A percentile compares a stretch with the other conserved stretches of the same genome.
These are phyloP conservation scores for Petrocephalus microphthalmus DNA, from an alignment of 2,113 vertebrate species.

Conservation along the genomic window DNA sequence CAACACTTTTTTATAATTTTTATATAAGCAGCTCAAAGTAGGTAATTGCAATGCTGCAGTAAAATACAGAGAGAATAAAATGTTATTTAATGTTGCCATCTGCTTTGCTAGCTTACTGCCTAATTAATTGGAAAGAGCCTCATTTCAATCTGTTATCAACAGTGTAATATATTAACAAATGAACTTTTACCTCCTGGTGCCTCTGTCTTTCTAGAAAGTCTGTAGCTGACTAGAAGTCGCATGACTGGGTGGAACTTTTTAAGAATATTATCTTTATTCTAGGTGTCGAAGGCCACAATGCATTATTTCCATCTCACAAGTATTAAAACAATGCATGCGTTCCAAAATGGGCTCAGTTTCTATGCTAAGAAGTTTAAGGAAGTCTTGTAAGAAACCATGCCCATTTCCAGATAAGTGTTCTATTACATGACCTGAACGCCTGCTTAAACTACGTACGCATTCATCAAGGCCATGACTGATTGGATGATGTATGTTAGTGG, in stretches of 20 bases:
- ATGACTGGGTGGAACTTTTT: neutral
- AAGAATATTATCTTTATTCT: neutral
- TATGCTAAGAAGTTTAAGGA: neutral
- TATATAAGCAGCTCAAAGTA: neutral
- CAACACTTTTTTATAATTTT: neutral
- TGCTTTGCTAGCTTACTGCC: neutral
- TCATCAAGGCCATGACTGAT: neutral
- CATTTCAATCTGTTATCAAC: neutral
- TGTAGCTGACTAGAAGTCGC: neutral
- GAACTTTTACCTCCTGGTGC: too few relatives aligned
- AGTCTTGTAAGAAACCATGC: neutral
- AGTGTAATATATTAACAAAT: neutral
- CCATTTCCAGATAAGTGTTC: neutral
- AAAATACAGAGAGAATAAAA: neutral
- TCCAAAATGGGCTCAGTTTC: too few relatives aligned
- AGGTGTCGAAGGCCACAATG: neutral
- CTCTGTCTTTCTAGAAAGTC: neutral
- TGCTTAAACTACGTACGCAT: neutral
- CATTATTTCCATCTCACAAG: neutral
- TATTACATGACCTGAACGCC: neutral
- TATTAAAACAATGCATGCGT: neutral
- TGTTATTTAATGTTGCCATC: neutral
- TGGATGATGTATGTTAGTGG: neutral
- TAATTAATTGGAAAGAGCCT: neutral
- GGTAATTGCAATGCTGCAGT: neutral